phyloP scores from a whole-genome alignment of 2,888 invertebrate genomes.

The Pelosia muscerda region DNA sequence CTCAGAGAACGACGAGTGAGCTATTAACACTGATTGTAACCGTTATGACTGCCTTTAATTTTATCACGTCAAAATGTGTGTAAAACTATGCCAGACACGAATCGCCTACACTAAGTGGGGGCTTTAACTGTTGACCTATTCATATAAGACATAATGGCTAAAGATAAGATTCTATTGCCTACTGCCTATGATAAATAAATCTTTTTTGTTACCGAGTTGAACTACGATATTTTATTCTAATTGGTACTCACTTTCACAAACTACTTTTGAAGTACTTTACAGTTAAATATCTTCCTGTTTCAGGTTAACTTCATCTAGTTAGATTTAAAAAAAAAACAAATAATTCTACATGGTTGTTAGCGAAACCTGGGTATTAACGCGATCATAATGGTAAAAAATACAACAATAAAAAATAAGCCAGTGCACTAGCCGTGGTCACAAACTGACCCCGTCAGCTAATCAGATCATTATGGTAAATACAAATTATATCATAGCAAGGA shows the following conservation, averaged over 20 bases:
- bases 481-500: too few relatives aligned
- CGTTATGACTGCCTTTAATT: not conserved
- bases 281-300: not conserved
- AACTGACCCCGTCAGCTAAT: too few relatives aligned
- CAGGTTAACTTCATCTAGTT: not conserved
- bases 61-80: not conserved
- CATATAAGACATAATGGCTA: not conserved
- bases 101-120: not conserved
- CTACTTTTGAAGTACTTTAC: not conserved
- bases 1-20: too few relatives aligned
- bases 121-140: not conserved
- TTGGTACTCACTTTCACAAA: not conserved
- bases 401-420: too few relatives aligned
- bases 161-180: not conserved
- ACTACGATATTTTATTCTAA: not conserved
- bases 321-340: too few relatives aligned
- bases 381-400: too few relatives aligned
- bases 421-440: too few relatives aligned
- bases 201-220: not conserved
- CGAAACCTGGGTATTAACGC: too few relatives aligned
- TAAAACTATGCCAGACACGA: not conserved
- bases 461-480: too few relatives aligned
- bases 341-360: too few relatives aligned
- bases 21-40: not conserved
- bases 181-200: not conserved